Conservation (phyloP, 2,113 vertebrate species). For the Zosterops hypoxanthus region DNA sequence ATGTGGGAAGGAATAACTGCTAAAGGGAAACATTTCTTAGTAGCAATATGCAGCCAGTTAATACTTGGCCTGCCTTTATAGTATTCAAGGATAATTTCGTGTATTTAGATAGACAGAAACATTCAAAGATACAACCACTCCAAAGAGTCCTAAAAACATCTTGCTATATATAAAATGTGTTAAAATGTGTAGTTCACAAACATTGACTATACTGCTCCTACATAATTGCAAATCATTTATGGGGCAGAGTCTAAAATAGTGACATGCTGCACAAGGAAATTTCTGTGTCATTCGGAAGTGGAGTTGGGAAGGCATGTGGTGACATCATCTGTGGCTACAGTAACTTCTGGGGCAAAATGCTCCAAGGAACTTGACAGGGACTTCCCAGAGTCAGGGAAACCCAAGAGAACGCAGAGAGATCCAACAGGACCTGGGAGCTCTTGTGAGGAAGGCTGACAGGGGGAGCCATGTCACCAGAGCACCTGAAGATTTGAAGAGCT, state of each 20-base stretch:
- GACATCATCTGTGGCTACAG: background rate
- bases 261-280: background rate
- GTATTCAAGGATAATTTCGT: background rate
- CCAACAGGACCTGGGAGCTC: background rate
- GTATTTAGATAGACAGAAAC: background rate
- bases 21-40: background rate
- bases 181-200: background rate
- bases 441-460: background rate
- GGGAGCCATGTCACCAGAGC: background rate
- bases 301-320: background rate
- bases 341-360: background rate
- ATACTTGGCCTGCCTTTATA: background rate
- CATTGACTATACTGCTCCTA: background rate
- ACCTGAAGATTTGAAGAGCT: background rate
- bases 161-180: background rate
- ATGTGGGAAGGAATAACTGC: background rate
- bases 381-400: background rate
- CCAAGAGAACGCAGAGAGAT: background rate
- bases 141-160: background rate
- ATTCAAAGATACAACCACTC: background rate
- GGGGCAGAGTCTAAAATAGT: background rate
- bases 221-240: background rate
- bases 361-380: rapidly evolving
- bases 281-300: background rate
- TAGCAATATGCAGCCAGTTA: background rate